Percentiles rank a stretch among this genome's conserved stretches.
Conservation (phyloP, 2,888 invertebrate genomes). For the Atethmia centrago region DNA sequence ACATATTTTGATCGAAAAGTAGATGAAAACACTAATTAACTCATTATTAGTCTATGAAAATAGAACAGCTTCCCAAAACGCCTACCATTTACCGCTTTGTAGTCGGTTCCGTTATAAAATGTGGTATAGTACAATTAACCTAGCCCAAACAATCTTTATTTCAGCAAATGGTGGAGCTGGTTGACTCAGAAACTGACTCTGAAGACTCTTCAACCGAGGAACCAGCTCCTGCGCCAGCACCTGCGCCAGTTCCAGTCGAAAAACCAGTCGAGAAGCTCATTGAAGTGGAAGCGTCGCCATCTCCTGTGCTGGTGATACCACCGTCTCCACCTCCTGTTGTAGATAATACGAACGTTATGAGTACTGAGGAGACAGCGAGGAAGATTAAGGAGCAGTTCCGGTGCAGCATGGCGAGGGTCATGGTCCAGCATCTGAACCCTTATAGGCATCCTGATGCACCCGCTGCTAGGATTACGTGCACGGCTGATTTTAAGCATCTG, state of each 20-base stretch:
- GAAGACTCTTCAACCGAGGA: conserved; percentile 68
- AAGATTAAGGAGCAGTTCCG: conserved; percentile 97
- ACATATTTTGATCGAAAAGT: not conserved
- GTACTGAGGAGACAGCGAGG: conserved; percentile 87
- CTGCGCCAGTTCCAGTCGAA: conserved; percentile 41
- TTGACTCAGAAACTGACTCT: conserved; percentile 81
- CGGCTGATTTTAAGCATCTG: conserved; percentile 98
- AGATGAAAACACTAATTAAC: not conserved
- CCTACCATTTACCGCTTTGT: conserved; percentile 5
- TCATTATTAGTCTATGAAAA: not conserved
- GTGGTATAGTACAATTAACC: not conserved
- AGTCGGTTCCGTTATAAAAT: not conserved
- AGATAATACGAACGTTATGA: conserved; percentile 19
- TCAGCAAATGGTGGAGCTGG: conserved; percentile 83
- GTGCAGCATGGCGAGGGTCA: conserved; percentile 94
- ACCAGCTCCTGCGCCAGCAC: conserved; percentile 23
- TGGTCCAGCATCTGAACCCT: conserved; percentile 96
- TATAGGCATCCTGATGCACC: conserved; percentile 96
- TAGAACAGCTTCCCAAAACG: conserved; percentile 3
- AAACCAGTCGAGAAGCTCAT: conserved; percentile 34
- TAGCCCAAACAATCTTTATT: conserved; percentile 16
- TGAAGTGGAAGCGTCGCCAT: conserved; percentile 54
- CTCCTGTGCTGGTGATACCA: conserved; percentile 31
- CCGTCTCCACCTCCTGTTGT: conserved; percentile 34
- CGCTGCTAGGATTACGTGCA: conserved; percentile 95